Base-by-base conservation (phyloP, 2,888 invertebrate genomes). In the Habrosyne pyritoides region DNA sequence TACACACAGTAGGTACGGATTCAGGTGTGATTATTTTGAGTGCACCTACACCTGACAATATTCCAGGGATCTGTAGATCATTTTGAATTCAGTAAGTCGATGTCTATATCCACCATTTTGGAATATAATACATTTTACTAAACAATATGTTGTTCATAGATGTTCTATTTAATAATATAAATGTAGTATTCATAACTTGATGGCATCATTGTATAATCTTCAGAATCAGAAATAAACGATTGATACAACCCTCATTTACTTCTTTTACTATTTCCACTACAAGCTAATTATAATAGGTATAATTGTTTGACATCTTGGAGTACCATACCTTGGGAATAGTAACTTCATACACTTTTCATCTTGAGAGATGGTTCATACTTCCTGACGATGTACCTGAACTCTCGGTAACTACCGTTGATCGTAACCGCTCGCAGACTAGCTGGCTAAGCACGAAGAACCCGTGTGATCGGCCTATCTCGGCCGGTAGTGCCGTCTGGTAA, bases 151-250 rank as follows among this genome's bases (percentile, higher is more conserved):
- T 14, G 36, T 18, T 42, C 1, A 18, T 8, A 18, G 33, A n/a
- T 33, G n/a, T 33, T n/a, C n/a, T 33, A 33, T n/a, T 33, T 33
- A n/a, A 8, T n/a, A 33, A n/a, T n/a, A n/a, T 85, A 79, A 64
- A 77, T 18, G 30, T 50, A 30, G 8, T 18, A 8, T 42, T 8
- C 26, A 18, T 50, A 22, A 50, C 24, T 50, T 50, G 30, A 14
- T 50, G 28, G 14, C 18, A 26, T 50, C 30, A 28, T 28, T 30
- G 26, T 50, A 21, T 50, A 18, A 33, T 42, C 18, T 42, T 42
- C 14, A 42, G 42, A 42, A 42, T 42, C 42, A 42, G 14, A 42
- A 42, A 42, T 42, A 42, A 42, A 42, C 42, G 42, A 42, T 18
- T 42, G 42, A 18, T 42, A 36, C 42, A 42, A 42, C 42, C 42